Base-by-base conservation (phyloP, 1,140 invertebrate species). In the Anastrepha obliqua region DNA sequence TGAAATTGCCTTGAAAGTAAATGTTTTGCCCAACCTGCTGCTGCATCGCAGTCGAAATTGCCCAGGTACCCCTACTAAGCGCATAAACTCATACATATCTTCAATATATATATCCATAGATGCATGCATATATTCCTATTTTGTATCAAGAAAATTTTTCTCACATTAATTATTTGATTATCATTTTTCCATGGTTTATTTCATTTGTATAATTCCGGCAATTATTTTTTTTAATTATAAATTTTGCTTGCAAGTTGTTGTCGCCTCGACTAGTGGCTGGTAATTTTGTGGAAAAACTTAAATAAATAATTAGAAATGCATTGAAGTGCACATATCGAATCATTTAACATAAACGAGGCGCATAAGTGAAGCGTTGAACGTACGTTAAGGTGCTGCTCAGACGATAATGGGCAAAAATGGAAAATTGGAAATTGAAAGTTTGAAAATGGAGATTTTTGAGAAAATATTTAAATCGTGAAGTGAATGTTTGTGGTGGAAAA, bases 111-210 rank as follows among this genome's bases (percentile, higher is more conserved):
- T 70, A 62, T 17, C 15, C 15, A 62, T 15, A 2, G 5, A 44
- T 42, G 11, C 13, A 3, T 67, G 29, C 20, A 8, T 39, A 20
- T 67, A 4, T 39, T 17, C 29, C 4, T 62, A 62, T 17, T 62
- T 62, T 58, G 13, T 0, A n/a, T 13, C 15, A n/a, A 13, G 15
- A 2, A 47, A 44, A 47, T 17, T 74, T 74, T 74, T 74, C 67
- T 74, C 67, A 74, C 67, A 74, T 74, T 74, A 74, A 74, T 74
- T 74, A 17, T 74, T 74, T 74, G 67, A 44, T 42, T 74, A 74
- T 42, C 42, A 47, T 74, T 67, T 67, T 67, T 67, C 64, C 64
- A 67, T 29, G 64, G 64, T 67, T 67, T 74, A 74, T 39, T 74
- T 42, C 44, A 74, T 74, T 74, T 74, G 67, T 44, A 74, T 44